Evolutionary conservation across 2,797 vertebrate genomes (phyloP), one percentile per base, ranked within the genome.

Genomic region (Sylvilagus floridanus): DNA sequence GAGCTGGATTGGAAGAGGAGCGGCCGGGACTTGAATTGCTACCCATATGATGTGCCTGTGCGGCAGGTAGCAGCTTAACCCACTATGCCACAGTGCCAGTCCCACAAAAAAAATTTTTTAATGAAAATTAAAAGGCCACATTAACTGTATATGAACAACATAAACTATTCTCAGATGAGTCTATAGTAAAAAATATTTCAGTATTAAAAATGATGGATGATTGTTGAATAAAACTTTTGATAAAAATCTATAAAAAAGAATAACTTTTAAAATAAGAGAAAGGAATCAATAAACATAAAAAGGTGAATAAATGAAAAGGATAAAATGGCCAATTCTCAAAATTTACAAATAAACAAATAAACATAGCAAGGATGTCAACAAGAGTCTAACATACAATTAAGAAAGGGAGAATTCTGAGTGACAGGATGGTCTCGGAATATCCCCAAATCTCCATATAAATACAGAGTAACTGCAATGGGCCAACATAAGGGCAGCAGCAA

Each of bases 241-340:
- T 68, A 79, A 84, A 81, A 87, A n/a, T 87, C 9, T 65, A 77
- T 28, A 57, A 60, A 82, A 65, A 76, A 83, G 14, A 65, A 60
- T 90, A 57, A 87, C 30, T 65, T 77, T 79, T n/a, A 81, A 93
- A 85, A 87, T 76, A 75, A 75, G 26, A 91, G 66, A 86, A 90
- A 77, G 22, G 13, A 92, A 89, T 30, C 42, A 90, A 72, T 71
- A 50, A 72, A 60, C 37, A 73, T n/a, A 78, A 83, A 82, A 89
- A 72, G 26, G 14, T 83, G 60, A 87, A 95, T 22, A n/a, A 35
- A 79, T 75, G 66, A 72, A 81, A 57, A 73, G 42, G 19, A 68
- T 26, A 24, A 66, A 89, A 73, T 52, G 72, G n/a, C n/a, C 30
- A 68, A 24, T 30, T 28, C 17, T 57, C 32, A 79, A 63, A 78